Evolutionary conservation across 2,797 vertebrate species (phyloP).

Genomic region (Carcharodon carcharias): DNA sequence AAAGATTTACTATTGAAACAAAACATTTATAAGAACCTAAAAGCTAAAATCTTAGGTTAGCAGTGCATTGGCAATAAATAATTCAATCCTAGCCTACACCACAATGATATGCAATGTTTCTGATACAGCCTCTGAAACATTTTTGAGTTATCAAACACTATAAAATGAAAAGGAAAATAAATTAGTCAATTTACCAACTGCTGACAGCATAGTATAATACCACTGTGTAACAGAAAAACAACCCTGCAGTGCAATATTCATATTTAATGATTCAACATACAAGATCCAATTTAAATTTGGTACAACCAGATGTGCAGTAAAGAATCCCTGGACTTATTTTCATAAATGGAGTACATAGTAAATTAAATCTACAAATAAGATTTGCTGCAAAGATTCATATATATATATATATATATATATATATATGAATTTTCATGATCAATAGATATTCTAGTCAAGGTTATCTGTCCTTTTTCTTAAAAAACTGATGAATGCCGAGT

Average conservation of each 20-base stretch:
- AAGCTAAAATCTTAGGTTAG: neutral
- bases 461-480: neutral
- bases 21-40: neutral
- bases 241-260: neutral
- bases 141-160: conserved; percentile 8
- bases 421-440: neutral
- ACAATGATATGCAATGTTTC: neutral
- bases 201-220: neutral
- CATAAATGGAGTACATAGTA: neutral
- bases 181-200: conserved; percentile 21
- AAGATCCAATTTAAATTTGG: conserved; percentile 10
- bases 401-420: neutral
- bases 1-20: neutral
- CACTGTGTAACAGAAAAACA: neutral
- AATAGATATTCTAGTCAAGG: neutral
- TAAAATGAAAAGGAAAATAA: neutral
- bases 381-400: neutral
- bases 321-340: neutral
- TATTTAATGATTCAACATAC: conserved; percentile 8
- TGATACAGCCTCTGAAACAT: neutral
- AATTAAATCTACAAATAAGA: neutral
- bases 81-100: neutral
- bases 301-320: neutral
- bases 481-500: neutral
- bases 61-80: neutral